These are phyloP conservation scores for Aleadryas rufinucha DNA, from an alignment of 2,113 vertebrate species.

Conservation along the genomic window DNA sequence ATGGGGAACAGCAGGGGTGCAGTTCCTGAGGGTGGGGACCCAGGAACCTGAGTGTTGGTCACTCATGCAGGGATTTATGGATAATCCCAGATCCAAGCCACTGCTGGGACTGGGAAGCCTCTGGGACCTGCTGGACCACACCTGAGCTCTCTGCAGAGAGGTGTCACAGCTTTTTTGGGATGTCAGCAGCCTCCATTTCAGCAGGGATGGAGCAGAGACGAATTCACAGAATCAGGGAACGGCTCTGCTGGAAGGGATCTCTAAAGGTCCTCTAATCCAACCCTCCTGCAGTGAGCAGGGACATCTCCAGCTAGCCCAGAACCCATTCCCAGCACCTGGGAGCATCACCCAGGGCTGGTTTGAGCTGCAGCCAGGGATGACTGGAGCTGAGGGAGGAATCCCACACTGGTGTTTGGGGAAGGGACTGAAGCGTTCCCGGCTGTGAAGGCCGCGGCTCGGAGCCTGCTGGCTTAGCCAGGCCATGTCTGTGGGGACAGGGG, in stretches of 20 bases:
- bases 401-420: neutral
- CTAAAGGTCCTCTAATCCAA: neutral
- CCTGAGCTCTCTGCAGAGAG: neutral
- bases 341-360: neutral
- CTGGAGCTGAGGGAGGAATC: neutral
- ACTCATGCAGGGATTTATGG: neutral
- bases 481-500: neutral
- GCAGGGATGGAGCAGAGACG: neutral
- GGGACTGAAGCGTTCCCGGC: neutral
- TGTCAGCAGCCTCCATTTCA: neutral
- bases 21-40: rapidly evolving
- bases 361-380: neutral
- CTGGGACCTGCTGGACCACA: neutral
- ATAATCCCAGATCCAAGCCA: neutral
- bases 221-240: neutral
- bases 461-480: neutral
- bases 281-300: neutral
- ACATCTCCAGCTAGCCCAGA: neutral
- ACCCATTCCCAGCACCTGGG: neutral
- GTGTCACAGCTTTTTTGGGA: neutral
- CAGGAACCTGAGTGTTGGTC: neutral
- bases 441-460: neutral
- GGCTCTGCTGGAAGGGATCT: neutral
- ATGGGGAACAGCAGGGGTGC: neutral
- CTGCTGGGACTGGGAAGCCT: neutral